Percentiles rank a stretch among this genome's conserved stretches.
Evolutionary conservation across 1,140 invertebrate species (phyloP).

Genomic region (Mesaphorura yosii): DNA sequence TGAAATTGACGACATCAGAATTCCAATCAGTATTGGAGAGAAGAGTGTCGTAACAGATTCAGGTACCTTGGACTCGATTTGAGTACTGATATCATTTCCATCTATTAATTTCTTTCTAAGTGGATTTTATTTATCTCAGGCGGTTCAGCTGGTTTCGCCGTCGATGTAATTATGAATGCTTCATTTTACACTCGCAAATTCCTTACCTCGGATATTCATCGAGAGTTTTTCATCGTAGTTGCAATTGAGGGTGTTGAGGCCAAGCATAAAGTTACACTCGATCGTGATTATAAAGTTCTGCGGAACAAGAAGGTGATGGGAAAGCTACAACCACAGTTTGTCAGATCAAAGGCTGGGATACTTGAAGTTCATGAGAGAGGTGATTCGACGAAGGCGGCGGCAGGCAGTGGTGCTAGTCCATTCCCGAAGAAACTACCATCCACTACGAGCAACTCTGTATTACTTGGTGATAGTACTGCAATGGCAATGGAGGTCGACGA

Average conservation of each 20-base stretch:
- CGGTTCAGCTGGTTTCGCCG: conserved; percentile 53
- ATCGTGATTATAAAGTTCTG: conserved; percentile 35
- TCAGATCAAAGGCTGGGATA: conserved; percentile 9
- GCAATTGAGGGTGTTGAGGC: conserved; percentile 59
- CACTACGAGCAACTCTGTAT: too few relatives aligned
- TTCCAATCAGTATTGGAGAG: conserved; percentile 80
- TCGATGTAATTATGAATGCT: conserved; percentile 65
- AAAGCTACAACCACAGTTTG: conserved; percentile 23
- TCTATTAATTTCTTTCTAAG: conserved; percentile 3
- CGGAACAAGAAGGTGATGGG: conserved; percentile 21
- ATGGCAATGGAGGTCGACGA: too few relatives aligned
- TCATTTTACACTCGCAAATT: conserved; percentile 54
- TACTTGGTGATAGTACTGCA: too few relatives aligned
- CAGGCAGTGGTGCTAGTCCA: neutral
- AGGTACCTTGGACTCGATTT: conserved; percentile 40
- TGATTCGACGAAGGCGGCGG: neutral
- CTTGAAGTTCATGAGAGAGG: conserved; percentile 12
- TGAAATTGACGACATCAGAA: conserved; percentile 48
- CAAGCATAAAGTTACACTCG: conserved; percentile 57
- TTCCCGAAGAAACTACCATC: neutral
- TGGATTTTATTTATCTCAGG: conserved; percentile 36
- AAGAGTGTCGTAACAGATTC: conserved; percentile 66
- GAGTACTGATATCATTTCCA: neutral
- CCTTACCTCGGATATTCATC: conserved; percentile 52
- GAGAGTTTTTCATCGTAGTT: conserved; percentile 60